These are phyloP conservation scores for Nannoperca obscura DNA, from an alignment of 2,797 vertebrate genomes.

Conservation along the genomic window DNA sequence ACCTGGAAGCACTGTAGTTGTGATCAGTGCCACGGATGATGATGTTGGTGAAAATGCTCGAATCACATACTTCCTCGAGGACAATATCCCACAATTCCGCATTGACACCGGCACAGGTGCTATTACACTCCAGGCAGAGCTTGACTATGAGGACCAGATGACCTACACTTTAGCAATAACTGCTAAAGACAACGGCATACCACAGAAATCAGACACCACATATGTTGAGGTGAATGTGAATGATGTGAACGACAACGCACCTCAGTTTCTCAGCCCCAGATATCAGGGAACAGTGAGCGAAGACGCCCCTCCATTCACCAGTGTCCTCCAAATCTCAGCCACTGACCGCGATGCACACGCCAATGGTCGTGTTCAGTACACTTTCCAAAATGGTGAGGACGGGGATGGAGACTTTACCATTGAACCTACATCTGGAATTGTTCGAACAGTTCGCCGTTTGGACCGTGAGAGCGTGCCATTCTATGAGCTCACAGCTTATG, in stretches of 20 bases:
- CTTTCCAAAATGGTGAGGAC: constrained; percentile 98
- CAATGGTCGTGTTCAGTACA: constrained; percentile 97
- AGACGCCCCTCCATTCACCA: constrained; percentile 97
- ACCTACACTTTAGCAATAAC: constrained; percentile 97
- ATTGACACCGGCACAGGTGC: constrained; percentile 92
- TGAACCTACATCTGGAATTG: constrained; percentile 96
- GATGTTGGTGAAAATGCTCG: constrained; percentile 97
- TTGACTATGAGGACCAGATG: constrained; percentile 98
- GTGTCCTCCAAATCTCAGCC: constrained; percentile 97
- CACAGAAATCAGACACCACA: constrained; percentile 98
- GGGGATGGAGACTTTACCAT: constrained; percentile 99
- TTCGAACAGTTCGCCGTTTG: constrained; percentile 92
- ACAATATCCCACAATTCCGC: constrained; percentile 97
- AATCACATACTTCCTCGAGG: constrained; percentile 95
- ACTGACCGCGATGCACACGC: constrained; percentile 95
- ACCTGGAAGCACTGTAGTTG: constrained; percentile 94
- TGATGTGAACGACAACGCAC: constrained; percentile 96
- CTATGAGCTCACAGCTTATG: constrained; percentile 95
- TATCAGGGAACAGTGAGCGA: constrained; percentile 96
- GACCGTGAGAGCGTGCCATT: constrained; percentile 94
- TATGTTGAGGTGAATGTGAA: constrained; percentile 98
- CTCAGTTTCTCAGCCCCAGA: constrained; percentile 94
- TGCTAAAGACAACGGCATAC: constrained; percentile 97
- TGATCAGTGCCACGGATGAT: constrained; percentile 96
- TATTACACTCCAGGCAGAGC: constrained; percentile 94